These are phyloP conservation scores for Pagrus major DNA, from an alignment of 2,113 vertebrate species.

Conservation along the genomic window DNA sequence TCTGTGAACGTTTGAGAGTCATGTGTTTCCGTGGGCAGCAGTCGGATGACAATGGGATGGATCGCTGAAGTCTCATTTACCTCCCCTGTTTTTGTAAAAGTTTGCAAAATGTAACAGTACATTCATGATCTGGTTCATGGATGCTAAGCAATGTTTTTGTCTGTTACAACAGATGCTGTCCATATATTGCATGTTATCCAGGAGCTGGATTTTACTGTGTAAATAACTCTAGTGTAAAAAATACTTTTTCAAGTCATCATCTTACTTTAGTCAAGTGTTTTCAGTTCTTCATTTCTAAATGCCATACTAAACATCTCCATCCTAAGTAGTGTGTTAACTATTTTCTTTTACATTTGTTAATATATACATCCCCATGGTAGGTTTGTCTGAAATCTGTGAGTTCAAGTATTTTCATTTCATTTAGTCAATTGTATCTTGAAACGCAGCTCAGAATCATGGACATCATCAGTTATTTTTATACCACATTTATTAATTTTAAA, in stretches of 20 bases:
- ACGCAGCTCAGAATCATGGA: constrained; percentile 3
- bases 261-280: constrained; percentile 30
- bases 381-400: neutral
- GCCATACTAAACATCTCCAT: neutral
- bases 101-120: constrained; percentile 19
- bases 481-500: constrained; percentile 58
- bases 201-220: constrained; percentile 56
- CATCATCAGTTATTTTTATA: constrained; percentile 25
- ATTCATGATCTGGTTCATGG: constrained; percentile 1
- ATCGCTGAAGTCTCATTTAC: constrained; percentile 83
- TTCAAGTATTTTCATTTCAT: neutral
- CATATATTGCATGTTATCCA: constrained; percentile 35
- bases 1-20: constrained; percentile 85
- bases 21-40: constrained; percentile 84
- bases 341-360: constrained; percentile 1
- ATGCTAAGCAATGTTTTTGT: constrained; percentile 10
- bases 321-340: neutral
- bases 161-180: constrained; percentile 21
- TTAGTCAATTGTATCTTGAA: neutral
- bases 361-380: neutral
- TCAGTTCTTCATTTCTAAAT: neutral
- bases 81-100: neutral
- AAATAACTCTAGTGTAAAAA: constrained; percentile 59
- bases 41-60: constrained; percentile 88
- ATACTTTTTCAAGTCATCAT: constrained; percentile 26